Evolutionary conservation across 2,797 vertebrate species (phyloP).

Genomic region (Microctenopoma steveboyesi): DNA sequence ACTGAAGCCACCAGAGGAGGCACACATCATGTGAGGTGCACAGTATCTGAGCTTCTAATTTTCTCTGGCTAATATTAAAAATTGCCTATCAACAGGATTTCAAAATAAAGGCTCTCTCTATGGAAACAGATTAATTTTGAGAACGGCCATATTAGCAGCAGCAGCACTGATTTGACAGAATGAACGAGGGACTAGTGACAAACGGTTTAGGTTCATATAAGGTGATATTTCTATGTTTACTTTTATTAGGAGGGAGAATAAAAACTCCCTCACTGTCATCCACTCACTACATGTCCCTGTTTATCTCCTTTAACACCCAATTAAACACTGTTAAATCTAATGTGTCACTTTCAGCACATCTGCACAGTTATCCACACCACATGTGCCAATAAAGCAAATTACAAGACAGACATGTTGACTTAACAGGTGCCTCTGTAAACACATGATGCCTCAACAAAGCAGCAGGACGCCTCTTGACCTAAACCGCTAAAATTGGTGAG

Average conservation of each 20-base stretch:
- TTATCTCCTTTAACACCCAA: constrained; percentile 47
- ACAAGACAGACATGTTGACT: constrained; percentile 58
- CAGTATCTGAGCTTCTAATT: constrained; percentile 18
- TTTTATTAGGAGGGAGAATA: too few relatives aligned
- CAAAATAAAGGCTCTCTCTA: constrained; percentile 5
- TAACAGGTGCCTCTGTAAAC: constrained; percentile 71
- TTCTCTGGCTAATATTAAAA: constrained; percentile 1
- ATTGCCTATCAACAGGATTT: neutral
- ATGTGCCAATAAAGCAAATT: constrained; percentile 35
- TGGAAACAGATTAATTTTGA: neutral
- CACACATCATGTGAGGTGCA: constrained; percentile 23
- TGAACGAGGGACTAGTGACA: neutral
- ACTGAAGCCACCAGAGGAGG: constrained; percentile 53
- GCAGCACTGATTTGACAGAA: neutral
- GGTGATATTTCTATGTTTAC: neutral
- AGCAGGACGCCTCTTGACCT: constrained; percentile 52
- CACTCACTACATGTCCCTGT: constrained; percentile 3
- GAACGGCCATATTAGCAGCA: neutral
- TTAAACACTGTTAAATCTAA: constrained; percentile 56
- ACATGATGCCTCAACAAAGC: constrained; percentile 47
- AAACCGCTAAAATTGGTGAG: constrained; percentile 43
- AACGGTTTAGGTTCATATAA: neutral
- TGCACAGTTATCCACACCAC: constrained; percentile 36
- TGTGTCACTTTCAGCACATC: constrained; percentile 54
- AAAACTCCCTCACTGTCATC: neutral